Evolutionary conservation across 2,113 vertebrate species (phyloP).

Genomic region (Eulacestoma nigropectus): DNA sequence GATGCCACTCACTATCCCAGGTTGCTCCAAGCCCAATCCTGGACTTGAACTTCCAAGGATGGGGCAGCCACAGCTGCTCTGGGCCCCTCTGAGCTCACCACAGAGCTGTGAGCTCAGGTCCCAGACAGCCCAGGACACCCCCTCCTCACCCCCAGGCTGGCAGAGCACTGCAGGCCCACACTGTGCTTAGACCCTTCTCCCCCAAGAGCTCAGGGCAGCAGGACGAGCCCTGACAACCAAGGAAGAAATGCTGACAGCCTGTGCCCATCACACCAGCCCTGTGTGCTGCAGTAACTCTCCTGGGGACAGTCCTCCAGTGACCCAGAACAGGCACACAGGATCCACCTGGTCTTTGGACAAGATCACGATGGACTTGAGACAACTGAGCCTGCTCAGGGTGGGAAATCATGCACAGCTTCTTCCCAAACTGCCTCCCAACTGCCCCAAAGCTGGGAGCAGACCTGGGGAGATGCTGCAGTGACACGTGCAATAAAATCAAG

Average conservation of each 20-base stretch:
- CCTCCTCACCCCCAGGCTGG: neutral
- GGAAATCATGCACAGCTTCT: neutral
- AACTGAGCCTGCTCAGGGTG: accelerated
- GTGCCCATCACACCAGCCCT: neutral
- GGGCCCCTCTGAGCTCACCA: neutral
- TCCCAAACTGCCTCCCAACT: neutral
- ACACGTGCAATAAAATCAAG: neutral
- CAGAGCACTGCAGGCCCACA: neutral
- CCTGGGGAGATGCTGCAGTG: neutral
- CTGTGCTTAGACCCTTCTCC: neutral
- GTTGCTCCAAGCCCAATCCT: neutral
- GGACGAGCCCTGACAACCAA: neutral
- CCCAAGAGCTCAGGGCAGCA: neutral
- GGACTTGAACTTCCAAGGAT: neutral
- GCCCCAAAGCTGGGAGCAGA: neutral
- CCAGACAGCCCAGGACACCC: neutral
- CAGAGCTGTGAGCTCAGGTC: neutral
- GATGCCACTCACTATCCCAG: neutral
- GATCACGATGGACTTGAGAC: neutral
- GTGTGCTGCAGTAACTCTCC: neutral
- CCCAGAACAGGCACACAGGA: neutral
- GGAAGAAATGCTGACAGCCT: neutral
- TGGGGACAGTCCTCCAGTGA: neutral
- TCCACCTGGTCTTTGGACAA: neutral
- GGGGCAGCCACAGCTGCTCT: neutral